Evolutionary conservation across 1,140 invertebrate species (phyloP).

Genomic region (Drosophila sp.): DNA sequence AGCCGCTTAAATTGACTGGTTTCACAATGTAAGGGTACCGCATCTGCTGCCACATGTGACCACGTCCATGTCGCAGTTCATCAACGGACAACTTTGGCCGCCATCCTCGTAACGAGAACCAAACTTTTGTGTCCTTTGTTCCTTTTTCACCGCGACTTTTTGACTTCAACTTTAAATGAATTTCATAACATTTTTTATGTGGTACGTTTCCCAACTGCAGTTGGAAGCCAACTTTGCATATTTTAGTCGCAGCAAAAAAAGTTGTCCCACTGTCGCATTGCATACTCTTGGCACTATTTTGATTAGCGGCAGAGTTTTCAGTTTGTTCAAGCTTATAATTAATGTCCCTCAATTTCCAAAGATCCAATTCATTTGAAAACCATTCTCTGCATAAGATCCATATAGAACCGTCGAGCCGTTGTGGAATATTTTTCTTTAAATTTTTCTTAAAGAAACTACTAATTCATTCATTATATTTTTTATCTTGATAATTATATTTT

Average conservation of each 20-base stretch:
- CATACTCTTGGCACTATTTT: slow-evolving; percentile 56
- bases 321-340: slow-evolving; percentile 34
- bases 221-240: slow-evolving; percentile 58
- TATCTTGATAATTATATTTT: too few relatives aligned
- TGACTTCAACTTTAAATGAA: slow-evolving; percentile 74
- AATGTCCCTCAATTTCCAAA: slow-evolving; percentile 8
- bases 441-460: too few relatives aligned
- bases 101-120: slow-evolving; percentile 53
- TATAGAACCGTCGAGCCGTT: too few relatives aligned
- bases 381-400: too few relatives aligned
- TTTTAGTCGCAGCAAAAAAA: slow-evolving; percentile 53
- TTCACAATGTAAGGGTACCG: slow-evolving; percentile 26
- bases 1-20: slow-evolving; percentile 75
- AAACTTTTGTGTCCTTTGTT: slow-evolving; percentile 59
- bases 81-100: slow-evolving; percentile 69
- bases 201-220: slow-evolving; percentile 14
- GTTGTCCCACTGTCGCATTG: slow-evolving; percentile 24
- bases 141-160: slow-evolving; percentile 63
- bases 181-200: slow-evolving; percentile 66
- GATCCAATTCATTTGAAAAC: neutral
- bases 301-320: slow-evolving; percentile 49
- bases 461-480: too few relatives aligned
- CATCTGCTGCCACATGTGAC: slow-evolving; percentile 56
- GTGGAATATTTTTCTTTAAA: too few relatives aligned
- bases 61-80: slow-evolving; percentile 59